These are phyloP conservation scores for Cettia cetti DNA, from an alignment of 2,113 vertebrate genomes.

Conservation along the genomic window DNA sequence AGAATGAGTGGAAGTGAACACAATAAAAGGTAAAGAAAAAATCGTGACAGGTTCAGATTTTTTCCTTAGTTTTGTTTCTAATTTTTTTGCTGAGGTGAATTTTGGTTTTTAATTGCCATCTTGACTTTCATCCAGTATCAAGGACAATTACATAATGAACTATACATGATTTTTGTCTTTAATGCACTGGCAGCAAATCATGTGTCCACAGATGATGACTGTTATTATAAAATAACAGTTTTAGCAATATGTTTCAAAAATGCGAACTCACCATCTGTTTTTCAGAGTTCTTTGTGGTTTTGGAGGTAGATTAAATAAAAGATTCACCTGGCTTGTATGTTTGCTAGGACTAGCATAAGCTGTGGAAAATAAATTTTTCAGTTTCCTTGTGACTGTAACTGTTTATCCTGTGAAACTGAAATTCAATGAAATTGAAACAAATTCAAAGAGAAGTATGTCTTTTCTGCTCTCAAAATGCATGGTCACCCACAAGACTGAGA, in stretches of 20 bases:
- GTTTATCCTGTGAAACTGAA: not conserved
- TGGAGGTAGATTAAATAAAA: not conserved
- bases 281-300: not conserved
- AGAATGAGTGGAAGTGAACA: not conserved
- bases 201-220: not conserved
- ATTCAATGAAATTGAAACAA: not conserved
- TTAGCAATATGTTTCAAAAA: not conserved
- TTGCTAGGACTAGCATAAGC: not conserved
- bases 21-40: not conserved
- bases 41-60: fast-evolving
- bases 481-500: not conserved
- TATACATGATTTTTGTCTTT: not conserved
- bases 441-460: not conserved
- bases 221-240: not conserved
- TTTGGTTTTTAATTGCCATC: not conserved
- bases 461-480: not conserved
- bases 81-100: not conserved
- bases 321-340: not conserved
- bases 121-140: not conserved
- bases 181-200: not conserved
- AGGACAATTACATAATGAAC: not conserved
- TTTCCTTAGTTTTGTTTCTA: not conserved
- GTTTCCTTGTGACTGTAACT: not conserved
- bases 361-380: not conserved
- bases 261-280: not conserved